Conservation (phyloP, 2,113 vertebrate species). For the Gobius niger region DNA sequence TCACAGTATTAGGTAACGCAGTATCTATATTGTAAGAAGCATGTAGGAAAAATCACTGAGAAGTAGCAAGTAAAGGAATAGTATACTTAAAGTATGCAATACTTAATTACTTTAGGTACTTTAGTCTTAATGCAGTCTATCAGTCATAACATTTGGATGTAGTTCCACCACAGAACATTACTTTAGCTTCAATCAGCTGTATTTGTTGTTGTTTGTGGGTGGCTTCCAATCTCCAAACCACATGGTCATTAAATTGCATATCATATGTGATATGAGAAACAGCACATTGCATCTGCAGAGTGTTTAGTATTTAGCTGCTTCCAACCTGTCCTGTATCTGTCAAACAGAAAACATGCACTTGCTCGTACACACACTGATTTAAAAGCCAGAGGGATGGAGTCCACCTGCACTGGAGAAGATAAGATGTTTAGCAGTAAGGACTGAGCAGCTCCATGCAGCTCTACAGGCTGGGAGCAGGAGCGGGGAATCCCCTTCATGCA, state of each 20-base stretch:
- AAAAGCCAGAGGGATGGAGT: slow-evolving; percentile 49
- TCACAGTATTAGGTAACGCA: too few relatives aligned
- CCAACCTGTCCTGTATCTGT: background rate
- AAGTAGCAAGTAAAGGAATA: too few relatives aligned
- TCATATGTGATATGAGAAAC: background rate
- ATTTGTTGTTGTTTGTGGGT: slow-evolving; percentile 3
- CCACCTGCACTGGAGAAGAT: slow-evolving; percentile 67
- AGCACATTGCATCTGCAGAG: background rate
- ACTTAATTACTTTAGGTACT: too few relatives aligned
- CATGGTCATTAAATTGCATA: slow-evolving; percentile 5
- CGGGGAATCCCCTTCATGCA: slow-evolving; percentile 56
- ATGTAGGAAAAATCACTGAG: too few relatives aligned
- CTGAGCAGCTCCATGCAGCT: slow-evolving; percentile 34
- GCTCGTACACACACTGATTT: slow-evolving; percentile 35
- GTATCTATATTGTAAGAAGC: too few relatives aligned
- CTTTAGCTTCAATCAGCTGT: slow-evolving; percentile 1
- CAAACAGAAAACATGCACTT: slow-evolving; percentile 4
- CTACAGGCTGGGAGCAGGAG: slow-evolving; percentile 37
- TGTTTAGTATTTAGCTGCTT: slow-evolving; percentile 5
- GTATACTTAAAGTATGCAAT: too few relatives aligned
- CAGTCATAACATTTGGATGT: background rate
- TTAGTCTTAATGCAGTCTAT: too few relatives aligned
- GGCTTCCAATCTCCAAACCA: background rate
- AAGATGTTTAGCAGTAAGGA: slow-evolving; percentile 54
- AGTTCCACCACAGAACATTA: background rate